These are phyloP conservation scores for Barypeithes pellucidus DNA, from an alignment of 2,888 invertebrate genomes.

Conservation along the genomic window DNA sequence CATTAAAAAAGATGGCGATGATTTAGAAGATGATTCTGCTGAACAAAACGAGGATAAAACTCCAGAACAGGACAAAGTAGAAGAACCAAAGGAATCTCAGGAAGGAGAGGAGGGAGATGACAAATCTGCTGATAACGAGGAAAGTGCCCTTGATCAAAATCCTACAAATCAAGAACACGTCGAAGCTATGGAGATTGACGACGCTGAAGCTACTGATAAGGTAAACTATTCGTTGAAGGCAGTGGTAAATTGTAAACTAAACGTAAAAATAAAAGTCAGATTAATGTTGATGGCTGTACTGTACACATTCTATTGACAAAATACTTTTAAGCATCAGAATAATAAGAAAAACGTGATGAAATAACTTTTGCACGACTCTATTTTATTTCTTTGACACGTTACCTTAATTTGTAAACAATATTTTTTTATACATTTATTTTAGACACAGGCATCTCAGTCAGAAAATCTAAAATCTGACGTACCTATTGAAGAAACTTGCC, in stretches of 20 bases:
- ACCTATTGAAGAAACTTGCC: conserved; percentile 72
- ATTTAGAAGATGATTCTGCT: conserved; percentile 62
- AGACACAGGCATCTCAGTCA: conserved; percentile 71
- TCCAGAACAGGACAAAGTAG: conserved; percentile 63
- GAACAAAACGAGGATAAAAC: conserved; percentile 57
- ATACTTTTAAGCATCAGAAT: too few species aligned
- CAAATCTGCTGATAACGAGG: conserved; percentile 67
- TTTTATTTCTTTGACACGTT: too few species aligned
- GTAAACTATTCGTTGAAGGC: conserved; percentile 64
- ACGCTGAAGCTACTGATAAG: conserved; percentile 71
- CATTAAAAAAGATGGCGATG: conserved; percentile 67
- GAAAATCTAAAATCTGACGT: conserved; percentile 64
- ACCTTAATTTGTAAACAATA: too few species aligned
- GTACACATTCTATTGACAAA: too few species aligned
- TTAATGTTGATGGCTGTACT: too few species aligned
- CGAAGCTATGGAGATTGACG: conserved; percentile 70
- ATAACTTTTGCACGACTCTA: too few species aligned
- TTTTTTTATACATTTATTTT: conserved; percentile 33
- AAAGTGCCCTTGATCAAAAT: conserved; percentile 65
- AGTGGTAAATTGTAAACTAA: too few species aligned
- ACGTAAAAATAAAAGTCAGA: too few species aligned
- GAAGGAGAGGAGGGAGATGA: conserved; percentile 66
- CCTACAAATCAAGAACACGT: conserved; percentile 68
- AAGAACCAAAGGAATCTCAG: conserved; percentile 46
- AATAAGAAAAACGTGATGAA: too few species aligned